Conservation (phyloP, 1,140 invertebrate species). For the Atopsyche davidsoni region DNA sequence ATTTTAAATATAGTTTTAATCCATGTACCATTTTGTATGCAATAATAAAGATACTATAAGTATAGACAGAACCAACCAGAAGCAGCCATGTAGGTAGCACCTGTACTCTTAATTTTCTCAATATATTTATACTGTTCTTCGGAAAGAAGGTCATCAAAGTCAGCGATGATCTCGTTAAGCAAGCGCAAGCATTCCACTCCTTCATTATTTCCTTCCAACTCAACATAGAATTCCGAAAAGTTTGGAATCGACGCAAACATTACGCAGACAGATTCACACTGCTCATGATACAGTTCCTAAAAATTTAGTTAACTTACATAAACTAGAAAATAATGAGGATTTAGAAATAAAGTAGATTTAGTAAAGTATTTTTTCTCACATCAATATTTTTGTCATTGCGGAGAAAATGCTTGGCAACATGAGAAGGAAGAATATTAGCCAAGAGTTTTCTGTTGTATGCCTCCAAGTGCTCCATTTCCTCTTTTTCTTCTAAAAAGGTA, state of each 20-base stretch:
- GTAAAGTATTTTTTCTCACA: constrained; percentile 57
- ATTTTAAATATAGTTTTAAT: not conserved
- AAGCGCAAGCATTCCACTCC: constrained; percentile 90
- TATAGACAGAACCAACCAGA: constrained; percentile 64
- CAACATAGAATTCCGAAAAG: constrained; percentile 95
- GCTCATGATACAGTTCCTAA: constrained; percentile 91
- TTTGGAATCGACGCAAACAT: constrained; percentile 96
- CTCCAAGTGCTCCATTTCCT: constrained; percentile 90
- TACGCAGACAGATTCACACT: constrained; percentile 90
- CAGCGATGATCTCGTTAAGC: constrained; percentile 95
- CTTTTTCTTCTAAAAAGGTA: constrained; percentile 72
- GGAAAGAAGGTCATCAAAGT: constrained; percentile 87
- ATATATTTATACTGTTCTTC: constrained; percentile 84
- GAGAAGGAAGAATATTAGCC: constrained; percentile 90
- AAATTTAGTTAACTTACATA: no score
- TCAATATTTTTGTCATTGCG: constrained; percentile 73
- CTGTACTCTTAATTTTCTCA: constrained; percentile 97
- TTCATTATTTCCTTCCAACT: constrained; percentile 90
- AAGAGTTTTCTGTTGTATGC: constrained; percentile 89
- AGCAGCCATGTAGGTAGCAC: constrained; percentile 94
- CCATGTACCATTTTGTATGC: not conserved
- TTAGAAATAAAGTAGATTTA: no score
- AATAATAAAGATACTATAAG: not conserved
- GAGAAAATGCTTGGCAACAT: constrained; percentile 92
- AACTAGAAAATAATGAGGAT: no score